phyloP scores from a whole-genome alignment of 2,797 vertebrate species.

The Melanotaenia boesemani region DNA sequence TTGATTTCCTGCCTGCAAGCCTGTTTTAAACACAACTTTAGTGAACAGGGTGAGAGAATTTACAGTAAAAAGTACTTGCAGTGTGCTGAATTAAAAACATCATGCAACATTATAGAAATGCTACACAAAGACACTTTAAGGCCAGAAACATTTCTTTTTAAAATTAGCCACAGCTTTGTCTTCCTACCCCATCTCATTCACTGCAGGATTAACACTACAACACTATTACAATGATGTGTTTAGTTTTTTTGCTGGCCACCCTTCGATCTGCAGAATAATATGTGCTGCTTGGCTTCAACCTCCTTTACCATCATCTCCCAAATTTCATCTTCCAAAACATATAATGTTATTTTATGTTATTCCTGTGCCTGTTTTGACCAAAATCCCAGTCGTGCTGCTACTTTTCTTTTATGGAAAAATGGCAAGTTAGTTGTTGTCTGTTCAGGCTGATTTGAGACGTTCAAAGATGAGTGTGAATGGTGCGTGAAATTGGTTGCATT shows the following conservation, averaged over 20 bases:
- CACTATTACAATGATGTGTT: not conserved
- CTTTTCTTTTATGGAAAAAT: not conserved
- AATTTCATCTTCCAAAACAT: not conserved
- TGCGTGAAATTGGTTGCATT: too few species aligned
- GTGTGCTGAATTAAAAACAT: not conserved
- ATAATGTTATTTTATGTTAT: not conserved
- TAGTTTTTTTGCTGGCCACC: not conserved
- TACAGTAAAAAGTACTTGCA: not conserved
- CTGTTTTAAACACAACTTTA: not conserved
- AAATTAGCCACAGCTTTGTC: not conserved
- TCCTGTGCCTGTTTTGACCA: not conserved
- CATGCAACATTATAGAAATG: not conserved
- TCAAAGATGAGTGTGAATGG: not conserved
- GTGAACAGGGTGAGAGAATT: not conserved
- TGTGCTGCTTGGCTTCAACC: not conserved
- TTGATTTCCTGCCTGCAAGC: too few species aligned
- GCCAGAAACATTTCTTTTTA: not conserved
- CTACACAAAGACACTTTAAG: not conserved
- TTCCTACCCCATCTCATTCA: not conserved
- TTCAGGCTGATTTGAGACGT: too few species aligned
- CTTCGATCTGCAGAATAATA: not conserved
- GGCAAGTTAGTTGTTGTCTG: not conserved
- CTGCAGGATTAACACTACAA: not conserved
- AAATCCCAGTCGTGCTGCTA: not conserved
- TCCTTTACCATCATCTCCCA: not conserved